These are phyloP conservation scores for Exaiptasia diaphana DNA, from an alignment of 64 coral and sea anemone species.

Conservation along the genomic window DNA sequence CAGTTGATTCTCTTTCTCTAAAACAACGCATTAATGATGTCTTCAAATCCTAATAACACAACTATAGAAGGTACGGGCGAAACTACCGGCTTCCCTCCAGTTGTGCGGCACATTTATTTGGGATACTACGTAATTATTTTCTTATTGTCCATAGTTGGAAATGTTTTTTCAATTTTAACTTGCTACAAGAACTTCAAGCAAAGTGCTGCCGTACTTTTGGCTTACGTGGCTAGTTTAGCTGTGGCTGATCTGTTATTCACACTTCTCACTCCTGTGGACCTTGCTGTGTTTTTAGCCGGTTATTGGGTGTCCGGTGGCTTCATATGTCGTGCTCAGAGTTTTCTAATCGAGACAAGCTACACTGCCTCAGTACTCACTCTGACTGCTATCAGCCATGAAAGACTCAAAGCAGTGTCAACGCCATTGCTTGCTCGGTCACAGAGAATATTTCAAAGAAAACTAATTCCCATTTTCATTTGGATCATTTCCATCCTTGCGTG, in stretches of 20 bases:
- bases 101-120: not conserved
- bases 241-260: conserved; percentile 70
- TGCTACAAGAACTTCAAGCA: conserved; percentile 68
- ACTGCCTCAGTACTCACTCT: conserved; percentile 70
- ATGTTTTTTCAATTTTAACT: conserved; percentile 61
- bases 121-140: conserved; percentile 66
- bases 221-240: conserved; percentile 72
- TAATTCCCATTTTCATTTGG: conserved; percentile 56
- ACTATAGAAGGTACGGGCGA: not conserved
- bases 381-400: conserved; percentile 61
- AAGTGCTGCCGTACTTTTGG: conserved; percentile 33
- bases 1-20: no score
- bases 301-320: conserved; percentile 62
- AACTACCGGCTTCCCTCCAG: not conserved
- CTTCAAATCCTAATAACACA: not conserved
- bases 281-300: conserved; percentile 52
- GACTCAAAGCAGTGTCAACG: conserved; percentile 52
- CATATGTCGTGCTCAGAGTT: conserved; percentile 67
- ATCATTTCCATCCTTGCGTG: conserved; percentile 23
- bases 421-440: conserved; percentile 58
- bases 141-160: conserved; percentile 49
- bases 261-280: conserved; percentile 60
- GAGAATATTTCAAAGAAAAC: not conserved
- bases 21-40: no score
- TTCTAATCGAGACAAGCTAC: conserved; percentile 74